Base-by-base conservation (phyloP, 1,140 invertebrate genomes). In the Apis dorsata region DNA sequence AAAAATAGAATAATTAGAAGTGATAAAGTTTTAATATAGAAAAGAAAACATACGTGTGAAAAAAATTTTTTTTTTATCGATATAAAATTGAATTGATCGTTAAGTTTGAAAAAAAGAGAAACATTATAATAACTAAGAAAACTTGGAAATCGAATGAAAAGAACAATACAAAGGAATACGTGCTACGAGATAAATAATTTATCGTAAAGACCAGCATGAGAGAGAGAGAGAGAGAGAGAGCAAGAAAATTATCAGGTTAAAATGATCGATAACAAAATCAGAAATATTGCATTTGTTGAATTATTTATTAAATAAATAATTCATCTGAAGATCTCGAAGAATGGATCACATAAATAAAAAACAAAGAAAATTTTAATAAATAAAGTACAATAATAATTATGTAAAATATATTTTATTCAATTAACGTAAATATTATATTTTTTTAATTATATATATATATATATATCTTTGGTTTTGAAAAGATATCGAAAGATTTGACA, bases 231-330 rank as follows among this genome's bases (percentile, higher is more conserved):
- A 24, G 24, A 28, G 24, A 1, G 24, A 24, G 13, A 19, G 3
- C 2, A 3, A 11, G 13, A 2, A n/a, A 24, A n/a, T 63, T 24
- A 17, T 60, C 7, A 11, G 34, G 19, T 66, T 28, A 53, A 66
- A 65, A 65, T 60, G 34, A 65, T 53, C 49, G 49, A 65, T 53
- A 65, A 53, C 24, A 55, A 77, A 53, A 77, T 65, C 74, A 66
- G n/a, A 53, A 21, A 3, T 9, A 11, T 15, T 17, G 17, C 12
- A 19, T 11, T 2, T 74, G 5, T 21, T 74, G 60, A 65, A 53
- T 77, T 65, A 65, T 66, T 77, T 66, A 77, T 44, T 19, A n/a
- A n/a, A 34, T 65, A 77, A 75, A 76, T 53, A 76, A 76, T 77
- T 77, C 24, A 65, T 77, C 49, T 24, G 12, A 15, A 19, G 15